Evolutionary conservation across 2,888 invertebrate species (phyloP).

Genomic region (Lordiphosa fenestrarum): DNA sequence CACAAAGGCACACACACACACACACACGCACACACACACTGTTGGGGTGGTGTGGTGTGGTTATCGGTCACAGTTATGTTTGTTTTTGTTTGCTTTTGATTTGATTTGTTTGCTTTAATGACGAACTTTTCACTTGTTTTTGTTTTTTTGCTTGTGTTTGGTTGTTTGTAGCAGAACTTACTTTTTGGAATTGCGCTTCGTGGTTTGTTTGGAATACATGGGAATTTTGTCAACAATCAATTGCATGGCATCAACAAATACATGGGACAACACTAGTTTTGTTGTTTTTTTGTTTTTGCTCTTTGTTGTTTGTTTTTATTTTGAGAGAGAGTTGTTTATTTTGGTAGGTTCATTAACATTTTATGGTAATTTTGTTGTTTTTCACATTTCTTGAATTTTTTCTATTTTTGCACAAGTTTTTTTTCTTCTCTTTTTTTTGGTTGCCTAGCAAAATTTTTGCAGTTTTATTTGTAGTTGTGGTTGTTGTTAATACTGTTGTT

Average conservation of each 20-base stretch:
- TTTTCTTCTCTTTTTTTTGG: conserved; percentile 47
- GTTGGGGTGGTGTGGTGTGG: conserved; percentile 3
- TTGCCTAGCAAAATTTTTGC: conserved; percentile 57
- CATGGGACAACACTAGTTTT: conserved; percentile 47
- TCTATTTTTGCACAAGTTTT: conserved; percentile 24
- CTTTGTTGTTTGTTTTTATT: conserved; percentile 23
- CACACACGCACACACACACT: no score
- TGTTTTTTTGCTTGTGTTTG: conserved; percentile 8
- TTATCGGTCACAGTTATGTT: conserved; percentile 38
- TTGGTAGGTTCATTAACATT: conserved; percentile 36
- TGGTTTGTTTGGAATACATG: conserved; percentile 81
- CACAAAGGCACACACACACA: no score
- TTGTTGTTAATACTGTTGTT: conserved; percentile 66
- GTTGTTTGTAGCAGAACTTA: conserved; percentile 64
- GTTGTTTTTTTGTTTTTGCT: conserved; percentile 17
- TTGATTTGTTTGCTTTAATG: conserved; percentile 14
- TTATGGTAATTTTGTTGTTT: conserved; percentile 29
- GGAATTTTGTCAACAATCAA: conserved; percentile 81
- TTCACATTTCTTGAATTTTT: conserved; percentile 38
- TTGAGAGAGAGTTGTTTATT: conserved; percentile 11
- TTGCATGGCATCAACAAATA: conserved; percentile 79
- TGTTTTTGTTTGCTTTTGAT: conserved; percentile 22
- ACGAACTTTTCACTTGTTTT: conserved; percentile 2
- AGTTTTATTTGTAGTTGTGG: conserved; percentile 29
- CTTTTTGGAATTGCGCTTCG: conserved; percentile 81